phyloP scores from a whole-genome alignment of 2,888 invertebrate species.

The Platycheirus albimanus region DNA sequence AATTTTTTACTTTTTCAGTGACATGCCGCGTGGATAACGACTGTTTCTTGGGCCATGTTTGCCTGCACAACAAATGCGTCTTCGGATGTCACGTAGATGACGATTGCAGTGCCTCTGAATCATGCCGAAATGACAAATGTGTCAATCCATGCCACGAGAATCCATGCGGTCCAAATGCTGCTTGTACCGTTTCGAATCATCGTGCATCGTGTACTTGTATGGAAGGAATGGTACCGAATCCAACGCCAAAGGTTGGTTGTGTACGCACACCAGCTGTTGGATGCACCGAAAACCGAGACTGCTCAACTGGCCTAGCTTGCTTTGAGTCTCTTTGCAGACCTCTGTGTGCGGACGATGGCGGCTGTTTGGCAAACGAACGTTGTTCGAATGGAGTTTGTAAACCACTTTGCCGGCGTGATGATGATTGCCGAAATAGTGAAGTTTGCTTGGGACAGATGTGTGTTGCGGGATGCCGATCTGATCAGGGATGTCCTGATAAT shows the following conservation, averaged over 20 bases:
- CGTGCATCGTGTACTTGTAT: slow-evolving; percentile 92
- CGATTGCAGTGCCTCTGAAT: slow-evolving; percentile 93
- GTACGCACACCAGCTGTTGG: slow-evolving; percentile 89
- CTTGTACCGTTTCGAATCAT: slow-evolving; percentile 91
- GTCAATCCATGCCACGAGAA: slow-evolving; percentile 89
- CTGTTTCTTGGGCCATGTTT: slow-evolving; percentile 95
- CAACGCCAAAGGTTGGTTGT: slow-evolving; percentile 94
- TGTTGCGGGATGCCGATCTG: slow-evolving; percentile 90
- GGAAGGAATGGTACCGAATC: slow-evolving; percentile 91
- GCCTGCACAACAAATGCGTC: slow-evolving; percentile 92
- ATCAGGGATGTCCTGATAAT: slow-evolving; percentile 89
- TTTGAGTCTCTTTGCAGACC: slow-evolving; percentile 89
- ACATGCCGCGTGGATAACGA: slow-evolving; percentile 96
- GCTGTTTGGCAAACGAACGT: slow-evolving; percentile 91
- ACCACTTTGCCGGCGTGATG: slow-evolving; percentile 91
- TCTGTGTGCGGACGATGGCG: slow-evolving; percentile 89
- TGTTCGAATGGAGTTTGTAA: slow-evolving; percentile 89
- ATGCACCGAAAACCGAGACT: slow-evolving; percentile 91
- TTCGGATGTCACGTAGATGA: slow-evolving; percentile 94
- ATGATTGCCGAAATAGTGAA: slow-evolving; percentile 93
- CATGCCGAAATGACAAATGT: slow-evolving; percentile 91
- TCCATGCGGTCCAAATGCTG: slow-evolving; percentile 93
- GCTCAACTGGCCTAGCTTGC: slow-evolving; percentile 88
- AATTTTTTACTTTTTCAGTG: slow-evolving; percentile 82
- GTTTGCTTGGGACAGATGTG: slow-evolving; percentile 93